Base-by-base conservation (phyloP, 2,113 vertebrate genomes). In the Microtus oregoni region DNA sequence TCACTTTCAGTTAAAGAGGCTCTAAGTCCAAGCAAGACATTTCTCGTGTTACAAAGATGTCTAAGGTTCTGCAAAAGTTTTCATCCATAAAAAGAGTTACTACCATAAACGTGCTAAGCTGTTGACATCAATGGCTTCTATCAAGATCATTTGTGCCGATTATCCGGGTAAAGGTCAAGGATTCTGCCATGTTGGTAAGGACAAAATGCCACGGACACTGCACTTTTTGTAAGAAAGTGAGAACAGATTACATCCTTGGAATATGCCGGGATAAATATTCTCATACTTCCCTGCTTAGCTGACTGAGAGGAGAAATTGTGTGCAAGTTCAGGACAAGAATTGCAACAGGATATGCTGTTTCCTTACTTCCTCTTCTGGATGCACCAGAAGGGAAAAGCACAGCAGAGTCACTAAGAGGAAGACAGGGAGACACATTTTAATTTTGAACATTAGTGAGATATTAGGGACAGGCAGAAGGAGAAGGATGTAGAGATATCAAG, bases 381-480 rank as follows among this genome's bases (percentile, higher is more conserved):
- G 7, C 2, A 5, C 3, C 20, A 76, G 17, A 22, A 8, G 68
- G 38, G 50, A 85, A 70, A 72, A 19, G 5, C 5, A 65, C 10
- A 55, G 1, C n/a, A 44, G 35, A n/a, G 8, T 52, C 15, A 3
- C 30, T 38, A 72, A 44, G 91, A 30, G 5, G 10, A 94, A 72
- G n/a, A 61, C 13, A 50, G 35, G 28, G 61, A 86, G 55, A 55
- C 9, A 20, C 3, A 26, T 1, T n/a, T 19, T 77, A 67, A 20
- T 15, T 77, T 61, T 67, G 9, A 61, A 35, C 22, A 26, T 4
- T 26, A 30, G 17, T 61, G 22, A 83, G 20, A 5, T 55, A 12
- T 19, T 58, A 26, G 24, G 28, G 35, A 7, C 30, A 6, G 12
- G 3, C 0, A 47, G 30, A 82, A 15, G 2, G 1, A 19, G 1